phyloP scores from a whole-genome alignment of 2,888 invertebrate species.

The Acanthosoma haemorrhoidale region DNA sequence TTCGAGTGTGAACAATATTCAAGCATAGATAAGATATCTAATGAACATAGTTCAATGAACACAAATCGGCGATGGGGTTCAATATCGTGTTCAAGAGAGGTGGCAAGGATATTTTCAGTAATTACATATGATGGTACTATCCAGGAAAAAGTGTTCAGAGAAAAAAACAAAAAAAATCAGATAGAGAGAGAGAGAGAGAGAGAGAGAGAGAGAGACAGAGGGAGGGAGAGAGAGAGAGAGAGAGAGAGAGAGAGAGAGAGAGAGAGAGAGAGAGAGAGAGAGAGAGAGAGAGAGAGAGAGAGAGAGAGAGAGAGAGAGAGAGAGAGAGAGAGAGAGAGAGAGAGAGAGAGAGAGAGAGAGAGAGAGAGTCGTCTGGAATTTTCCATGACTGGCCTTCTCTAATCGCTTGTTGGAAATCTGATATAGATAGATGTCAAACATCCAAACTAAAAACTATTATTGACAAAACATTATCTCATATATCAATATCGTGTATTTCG shows the following conservation, averaged over 20 bases:
- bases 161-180: neutral
- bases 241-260: neutral
- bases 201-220: no score
- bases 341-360: neutral
- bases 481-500: no score
- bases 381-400: no score
- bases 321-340: slow-evolving; percentile 3
- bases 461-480: no score
- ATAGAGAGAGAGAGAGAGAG: no score
- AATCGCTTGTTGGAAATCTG: no score
- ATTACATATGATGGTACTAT: no score
- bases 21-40: neutral
- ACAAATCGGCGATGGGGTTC: no score
- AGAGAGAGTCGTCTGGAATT: neutral
- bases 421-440: no score
- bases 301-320: neutral
- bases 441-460: no score
- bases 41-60: neutral
- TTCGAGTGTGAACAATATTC: neutral
- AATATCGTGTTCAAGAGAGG: no score
- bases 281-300: neutral
- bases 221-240: neutral
- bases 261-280: neutral
- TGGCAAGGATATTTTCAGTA: slow-evolving; percentile 4
- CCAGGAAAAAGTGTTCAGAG: no score